These are phyloP conservation scores for Drosophila nannoptera DNA, from an alignment of 1,140 invertebrate species.

Conservation along the genomic window DNA sequence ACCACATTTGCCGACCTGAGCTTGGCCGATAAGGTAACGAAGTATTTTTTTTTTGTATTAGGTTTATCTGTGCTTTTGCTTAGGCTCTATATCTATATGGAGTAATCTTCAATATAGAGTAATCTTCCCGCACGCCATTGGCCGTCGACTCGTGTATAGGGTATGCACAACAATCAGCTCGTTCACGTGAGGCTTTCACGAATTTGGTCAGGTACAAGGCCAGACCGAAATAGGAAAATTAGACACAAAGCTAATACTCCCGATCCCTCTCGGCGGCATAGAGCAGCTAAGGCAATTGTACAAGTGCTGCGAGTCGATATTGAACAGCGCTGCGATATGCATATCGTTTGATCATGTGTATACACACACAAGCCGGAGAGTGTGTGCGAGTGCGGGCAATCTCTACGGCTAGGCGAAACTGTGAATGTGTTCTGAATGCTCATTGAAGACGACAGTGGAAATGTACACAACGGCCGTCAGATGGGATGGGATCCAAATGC, in stretches of 20 bases:
- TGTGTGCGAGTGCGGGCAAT: neutral
- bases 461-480: constrained; percentile 44
- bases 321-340: constrained; percentile 6
- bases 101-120: no score
- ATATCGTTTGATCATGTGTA: neutral
- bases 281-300: constrained; percentile 19
- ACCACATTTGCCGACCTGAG: constrained; percentile 70
- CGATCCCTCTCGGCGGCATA: neutral
- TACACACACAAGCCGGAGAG: neutral
- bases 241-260: neutral
- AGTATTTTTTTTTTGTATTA: neutral
- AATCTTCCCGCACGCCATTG: no score
- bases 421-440: constrained; percentile 28
- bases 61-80: no score
- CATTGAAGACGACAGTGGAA: constrained; percentile 29
- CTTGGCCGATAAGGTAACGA: constrained; percentile 71
- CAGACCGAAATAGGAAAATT: neutral
- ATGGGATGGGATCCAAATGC: constrained; percentile 44
- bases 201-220: no score
- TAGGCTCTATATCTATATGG: no score
- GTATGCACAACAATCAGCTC: no score
- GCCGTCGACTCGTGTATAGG: no score
- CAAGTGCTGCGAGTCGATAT: constrained; percentile 7
- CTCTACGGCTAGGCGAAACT: neutral
- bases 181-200: no score